phyloP scores from a whole-genome alignment of 2,888 invertebrate genomes.

The Isoperla grammatica region DNA sequence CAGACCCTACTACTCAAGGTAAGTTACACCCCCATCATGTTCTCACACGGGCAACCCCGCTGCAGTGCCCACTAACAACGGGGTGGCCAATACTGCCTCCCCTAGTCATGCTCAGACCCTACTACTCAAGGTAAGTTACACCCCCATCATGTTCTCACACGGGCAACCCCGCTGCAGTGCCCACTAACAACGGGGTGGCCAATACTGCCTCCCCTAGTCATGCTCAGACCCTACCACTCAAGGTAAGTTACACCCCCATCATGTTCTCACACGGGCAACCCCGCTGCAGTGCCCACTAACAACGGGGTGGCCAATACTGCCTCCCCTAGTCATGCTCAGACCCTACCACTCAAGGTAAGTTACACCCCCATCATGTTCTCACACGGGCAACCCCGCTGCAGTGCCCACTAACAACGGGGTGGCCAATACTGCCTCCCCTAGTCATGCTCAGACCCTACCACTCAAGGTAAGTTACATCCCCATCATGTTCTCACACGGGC shows the following conservation, averaged over 20 bases:
- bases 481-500: too few species aligned
- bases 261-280: constrained; percentile 30
- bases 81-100: constrained; percentile 40
- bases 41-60: constrained; percentile 32
- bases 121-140: constrained; percentile 59
- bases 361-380: too few species aligned
- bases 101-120: constrained; percentile 53
- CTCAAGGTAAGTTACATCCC: constrained; percentile 62
- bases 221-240: constrained; percentile 54
- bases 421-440: constrained; percentile 45
- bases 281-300: constrained; percentile 47
- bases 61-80: constrained; percentile 48
- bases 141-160: too few species aligned
- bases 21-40: constrained; percentile 36
- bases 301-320: constrained; percentile 39
- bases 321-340: constrained; percentile 53
- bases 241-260: too few species aligned
- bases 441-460: constrained; percentile 52
- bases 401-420: constrained; percentile 45
- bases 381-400: constrained; percentile 40
- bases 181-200: constrained; percentile 43
- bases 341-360: constrained; percentile 57
- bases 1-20: constrained; percentile 58
- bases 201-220: constrained; percentile 49
- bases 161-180: constrained; percentile 41